Base-by-base conservation (phyloP, 2,888 invertebrate species). In the Timema cristinae region DNA sequence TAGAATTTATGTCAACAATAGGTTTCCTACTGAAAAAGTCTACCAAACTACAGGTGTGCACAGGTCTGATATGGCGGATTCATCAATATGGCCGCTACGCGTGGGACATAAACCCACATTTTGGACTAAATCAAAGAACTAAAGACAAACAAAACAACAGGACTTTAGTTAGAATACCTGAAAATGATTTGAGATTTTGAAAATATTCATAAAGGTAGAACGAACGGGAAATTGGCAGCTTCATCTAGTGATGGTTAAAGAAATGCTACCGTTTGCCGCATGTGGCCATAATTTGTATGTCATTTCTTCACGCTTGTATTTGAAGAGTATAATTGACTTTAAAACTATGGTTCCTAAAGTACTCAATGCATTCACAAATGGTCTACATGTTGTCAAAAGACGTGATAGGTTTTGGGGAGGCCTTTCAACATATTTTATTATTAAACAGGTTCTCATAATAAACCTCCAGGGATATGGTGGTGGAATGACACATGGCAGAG, bases 201-300 rank as follows among this genome's bases (percentile, higher is more conserved):
- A 63, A 16, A 63, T 2, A 32, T 32, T 32, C 1, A 4, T 32
- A 48, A 63, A 63, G 16, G 16, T 16, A 16, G 63, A 63, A 63
- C 16, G 63, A 63, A 16, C 63, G 10, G 63, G 63, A 10, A 7
- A 63, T 15, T 16, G 16, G 63, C 63, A 63, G 48, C 63, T 63
- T 47, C 63, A 63, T 63, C 15, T 63, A 47, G 7, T 2, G 32
- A 63, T 13, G 16, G 13, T 16, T 13, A 32, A 63, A 16, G 63
- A 63, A 63, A 63, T 63, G 63, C 63, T 63, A 48, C 63, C 63
- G 16, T n/a, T 63, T 63, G 16, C 63, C 11, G 63, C 63, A 63
- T 15, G 16, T 63, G 63, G 63, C 63, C 63, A 63, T 63, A 63
- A 16, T 63, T 63, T 63, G 0, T 63, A 63, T 15, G 63, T 16